Evolutionary conservation across 1,140 invertebrate species (phyloP).

Genomic region (Heliconius nattereri): DNA sequence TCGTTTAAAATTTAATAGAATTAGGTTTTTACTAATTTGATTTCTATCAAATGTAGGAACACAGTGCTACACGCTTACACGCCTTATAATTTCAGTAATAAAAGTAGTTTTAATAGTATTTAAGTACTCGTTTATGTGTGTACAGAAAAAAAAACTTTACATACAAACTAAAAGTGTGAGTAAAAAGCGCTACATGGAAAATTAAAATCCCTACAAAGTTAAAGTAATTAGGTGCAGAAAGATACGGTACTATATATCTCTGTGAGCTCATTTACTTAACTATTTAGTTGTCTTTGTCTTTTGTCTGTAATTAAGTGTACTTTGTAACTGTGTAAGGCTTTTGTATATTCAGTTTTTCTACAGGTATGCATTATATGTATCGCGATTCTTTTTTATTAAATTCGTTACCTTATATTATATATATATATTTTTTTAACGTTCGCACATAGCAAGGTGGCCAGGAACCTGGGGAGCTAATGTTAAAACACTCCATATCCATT

Average conservation of each 20-base stretch:
- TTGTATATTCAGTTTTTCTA: not conserved
- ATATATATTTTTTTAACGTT: too few relatives aligned
- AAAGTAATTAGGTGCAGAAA: conserved; percentile 20
- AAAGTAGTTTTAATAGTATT: too few relatives aligned
- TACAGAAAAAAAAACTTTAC: not conserved
- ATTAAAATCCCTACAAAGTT: conserved; percentile 11
- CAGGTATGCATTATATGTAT: not conserved
- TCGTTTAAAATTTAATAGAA: too few relatives aligned
- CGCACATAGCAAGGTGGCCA: too few relatives aligned
- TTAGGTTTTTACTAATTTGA: too few relatives aligned
- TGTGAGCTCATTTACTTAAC: conserved; percentile 20
- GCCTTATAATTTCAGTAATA: too few relatives aligned
- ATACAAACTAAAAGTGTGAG: not conserved
- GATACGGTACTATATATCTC: conserved; percentile 7
- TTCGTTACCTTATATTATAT: too few relatives aligned
- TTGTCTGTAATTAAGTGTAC: conserved; percentile 15
- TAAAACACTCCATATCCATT: too few relatives aligned
- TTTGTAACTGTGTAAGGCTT: conserved; percentile 8
- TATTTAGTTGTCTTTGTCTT: conserved; percentile 20
- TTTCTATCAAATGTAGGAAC: too few relatives aligned
- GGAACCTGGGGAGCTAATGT: too few relatives aligned
- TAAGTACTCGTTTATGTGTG: not conserved
- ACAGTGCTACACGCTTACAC: too few relatives aligned
- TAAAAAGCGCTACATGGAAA: not conserved
- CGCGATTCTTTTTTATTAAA: too few relatives aligned